Evolutionary conservation across 2,113 vertebrate genomes (phyloP).

Genomic region (Pheucticus melanocephalus): DNA sequence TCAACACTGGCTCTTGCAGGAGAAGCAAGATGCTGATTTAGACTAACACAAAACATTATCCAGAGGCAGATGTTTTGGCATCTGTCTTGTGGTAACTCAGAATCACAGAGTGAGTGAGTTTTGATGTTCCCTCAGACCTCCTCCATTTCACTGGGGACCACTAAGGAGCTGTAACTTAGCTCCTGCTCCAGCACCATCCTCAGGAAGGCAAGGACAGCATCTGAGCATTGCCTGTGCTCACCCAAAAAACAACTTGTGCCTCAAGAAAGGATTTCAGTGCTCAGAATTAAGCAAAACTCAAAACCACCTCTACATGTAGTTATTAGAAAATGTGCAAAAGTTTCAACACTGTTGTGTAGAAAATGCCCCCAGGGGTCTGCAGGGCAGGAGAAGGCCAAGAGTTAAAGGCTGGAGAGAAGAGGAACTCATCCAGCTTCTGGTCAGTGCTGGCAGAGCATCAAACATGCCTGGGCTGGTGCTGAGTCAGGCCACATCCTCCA

Average conservation of each 20-base stretch:
- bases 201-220: background rate
- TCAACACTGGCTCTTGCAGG: background rate
- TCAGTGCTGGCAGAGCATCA: background rate
- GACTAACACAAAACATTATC: background rate
- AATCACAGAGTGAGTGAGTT: background rate
- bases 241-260: rapidly evolving
- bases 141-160: background rate
- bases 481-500: background rate
- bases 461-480: background rate
- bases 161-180: background rate
- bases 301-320: rapidly evolving
- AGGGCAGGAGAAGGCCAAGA: background rate
- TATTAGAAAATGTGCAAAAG: background rate
- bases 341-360: rapidly evolving
- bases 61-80: background rate
- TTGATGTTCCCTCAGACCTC: background rate
- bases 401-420: background rate
- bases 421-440: background rate
- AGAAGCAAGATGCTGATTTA: background rate
- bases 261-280: background rate
- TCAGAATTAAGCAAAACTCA: background rate
- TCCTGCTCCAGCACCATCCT: background rate
- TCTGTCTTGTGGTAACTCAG: background rate
- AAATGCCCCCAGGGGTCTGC: rapidly evolving
- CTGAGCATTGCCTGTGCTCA: rapidly evolving